Percentiles rank a stretch among this genome's conserved stretches.
Conservation (phyloP, 2,888 invertebrate species). For the Trilocha varians region DNA sequence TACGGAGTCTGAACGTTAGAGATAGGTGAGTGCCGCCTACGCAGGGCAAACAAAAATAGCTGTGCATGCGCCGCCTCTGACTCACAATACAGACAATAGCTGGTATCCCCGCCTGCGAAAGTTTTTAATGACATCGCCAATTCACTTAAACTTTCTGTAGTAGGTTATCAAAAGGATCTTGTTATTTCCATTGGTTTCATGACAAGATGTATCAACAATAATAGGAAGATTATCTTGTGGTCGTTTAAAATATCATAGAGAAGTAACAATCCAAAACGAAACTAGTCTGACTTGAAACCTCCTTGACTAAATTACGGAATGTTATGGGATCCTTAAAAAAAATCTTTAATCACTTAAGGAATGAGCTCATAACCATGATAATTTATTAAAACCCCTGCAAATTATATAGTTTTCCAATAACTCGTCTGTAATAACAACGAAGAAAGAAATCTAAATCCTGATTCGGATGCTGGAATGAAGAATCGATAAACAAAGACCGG, state of each 20-base stretch:
- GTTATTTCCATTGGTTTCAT: too few relatives aligned
- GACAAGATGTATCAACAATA: too few relatives aligned
- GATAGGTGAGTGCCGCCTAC: slow-evolving; percentile 47
- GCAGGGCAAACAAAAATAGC: slow-evolving; percentile 52
- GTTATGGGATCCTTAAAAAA: too few relatives aligned
- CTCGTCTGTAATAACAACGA: slow-evolving; percentile 3
- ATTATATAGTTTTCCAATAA: not conserved
- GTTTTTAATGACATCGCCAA: slow-evolving; percentile 45
- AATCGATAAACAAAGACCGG: slow-evolving; percentile 43
- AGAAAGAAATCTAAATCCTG: not conserved
- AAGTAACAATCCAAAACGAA: too few relatives aligned
- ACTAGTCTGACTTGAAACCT: too few relatives aligned
- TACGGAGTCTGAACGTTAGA: slow-evolving; percentile 33
- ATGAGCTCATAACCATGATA: too few relatives aligned
- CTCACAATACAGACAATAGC: slow-evolving; percentile 60
- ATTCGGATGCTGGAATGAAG: slow-evolving; percentile 17
- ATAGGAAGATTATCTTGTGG: too few relatives aligned
- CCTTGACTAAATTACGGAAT: too few relatives aligned
- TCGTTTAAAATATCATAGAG: too few relatives aligned
- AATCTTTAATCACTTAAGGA: too few relatives aligned
- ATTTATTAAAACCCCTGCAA: not conserved
- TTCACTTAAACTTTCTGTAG: slow-evolving; percentile 19
- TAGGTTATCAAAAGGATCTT: too few relatives aligned
- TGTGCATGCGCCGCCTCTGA: slow-evolving; percentile 59
- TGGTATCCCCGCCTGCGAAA: slow-evolving; percentile 45